Conservation (phyloP, 2,113 vertebrate species). For the Forbesichthys papilliferus region DNA sequence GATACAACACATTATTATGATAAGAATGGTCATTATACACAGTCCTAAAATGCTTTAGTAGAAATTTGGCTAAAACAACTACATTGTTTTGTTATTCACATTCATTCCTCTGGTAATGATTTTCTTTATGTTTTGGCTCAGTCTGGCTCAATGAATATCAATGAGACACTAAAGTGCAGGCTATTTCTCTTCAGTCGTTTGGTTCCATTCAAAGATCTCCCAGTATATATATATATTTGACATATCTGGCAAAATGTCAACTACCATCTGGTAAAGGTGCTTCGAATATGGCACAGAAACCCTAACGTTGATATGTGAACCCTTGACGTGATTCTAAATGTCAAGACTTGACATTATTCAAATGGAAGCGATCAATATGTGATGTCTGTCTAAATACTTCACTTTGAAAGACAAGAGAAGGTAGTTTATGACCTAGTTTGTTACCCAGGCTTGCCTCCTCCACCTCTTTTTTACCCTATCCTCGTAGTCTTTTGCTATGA, state of each 20-base stretch:
- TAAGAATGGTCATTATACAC: neutral
- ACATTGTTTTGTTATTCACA: constrained; percentile 1
- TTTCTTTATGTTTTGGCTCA: constrained; percentile 6
- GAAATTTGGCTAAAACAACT: constrained; percentile 5
- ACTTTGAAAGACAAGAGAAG: constrained; percentile 31
- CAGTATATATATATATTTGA: constrained; percentile 11
- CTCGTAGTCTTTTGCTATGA: neutral
- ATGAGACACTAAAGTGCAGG: neutral
- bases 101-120: neutral
- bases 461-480: neutral
- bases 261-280: constrained; percentile 16
- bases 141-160: constrained; percentile 7
- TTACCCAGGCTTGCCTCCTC: neutral
- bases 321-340: constrained; percentile 53
- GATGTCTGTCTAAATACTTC: constrained; percentile 37
- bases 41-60: neutral
- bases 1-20: neutral
- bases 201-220: constrained; percentile 22
- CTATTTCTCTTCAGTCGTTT: neutral
- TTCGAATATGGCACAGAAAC: constrained; percentile 25
- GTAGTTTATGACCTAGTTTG: neutral
- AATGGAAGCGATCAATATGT: constrained; percentile 45
- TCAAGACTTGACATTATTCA: constrained; percentile 53
- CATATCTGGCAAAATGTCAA: constrained; percentile 22
- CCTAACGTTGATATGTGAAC: constrained; percentile 30